Evolutionary conservation across 2,797 vertebrate species (phyloP).

Genomic region (Aulostomus chinensis): DNA sequence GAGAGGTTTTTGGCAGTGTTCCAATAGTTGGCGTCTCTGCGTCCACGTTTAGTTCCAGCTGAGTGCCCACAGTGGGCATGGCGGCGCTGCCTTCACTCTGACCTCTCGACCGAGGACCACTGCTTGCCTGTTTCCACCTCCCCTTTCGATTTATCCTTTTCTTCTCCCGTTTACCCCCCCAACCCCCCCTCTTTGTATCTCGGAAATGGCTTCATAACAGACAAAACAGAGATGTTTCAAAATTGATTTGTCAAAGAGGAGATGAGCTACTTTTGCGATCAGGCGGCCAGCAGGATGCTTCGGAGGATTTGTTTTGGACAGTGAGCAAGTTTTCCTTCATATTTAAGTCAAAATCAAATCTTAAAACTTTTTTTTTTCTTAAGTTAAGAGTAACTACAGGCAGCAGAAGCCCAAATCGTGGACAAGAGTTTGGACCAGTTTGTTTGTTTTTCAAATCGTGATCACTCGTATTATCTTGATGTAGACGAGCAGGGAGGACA

Average conservation of each 20-base stretch:
- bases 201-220: conserved; percentile 71
- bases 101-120: conserved; percentile 77
- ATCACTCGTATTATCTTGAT: no score
- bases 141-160: conserved; percentile 63
- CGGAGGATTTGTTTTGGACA: conserved; percentile 6
- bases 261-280: conserved; percentile 33
- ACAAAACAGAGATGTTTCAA: conserved; percentile 60
- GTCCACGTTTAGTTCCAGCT: conserved; percentile 83
- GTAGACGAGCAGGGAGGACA: no score
- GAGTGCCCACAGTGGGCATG: conserved; percentile 76
- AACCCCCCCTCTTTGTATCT: conserved; percentile 45
- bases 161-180: conserved; percentile 29
- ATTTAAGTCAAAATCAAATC: conserved; percentile 30
- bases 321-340: conserved; percentile 22
- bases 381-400: no score
- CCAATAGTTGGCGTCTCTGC: conserved; percentile 73
- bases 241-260: conserved; percentile 71
- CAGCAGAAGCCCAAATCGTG: no score
- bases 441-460: no score
- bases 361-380: no score
- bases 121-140: conserved; percentile 71
- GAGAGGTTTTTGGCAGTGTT: conserved; percentile 79
- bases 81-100: conserved; percentile 66
- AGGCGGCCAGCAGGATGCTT: conserved; percentile 31
- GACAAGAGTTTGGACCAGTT: no score